Conservation (phyloP, 2,113 vertebrate genomes). For the Oreochromis aureus region DNA sequence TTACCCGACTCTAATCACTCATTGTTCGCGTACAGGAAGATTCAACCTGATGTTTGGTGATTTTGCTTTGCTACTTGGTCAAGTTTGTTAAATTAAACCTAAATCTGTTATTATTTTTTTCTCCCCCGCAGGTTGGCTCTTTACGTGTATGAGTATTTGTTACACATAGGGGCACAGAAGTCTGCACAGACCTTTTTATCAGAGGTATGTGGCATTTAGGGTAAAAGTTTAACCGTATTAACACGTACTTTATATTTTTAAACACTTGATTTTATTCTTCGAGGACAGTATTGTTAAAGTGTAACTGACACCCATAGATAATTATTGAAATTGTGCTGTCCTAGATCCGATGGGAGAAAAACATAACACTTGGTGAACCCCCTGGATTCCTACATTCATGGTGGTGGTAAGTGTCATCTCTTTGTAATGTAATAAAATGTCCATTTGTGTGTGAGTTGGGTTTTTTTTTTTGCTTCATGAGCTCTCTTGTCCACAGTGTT, state of each 20-base stretch:
- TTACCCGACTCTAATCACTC: conserved; percentile 33
- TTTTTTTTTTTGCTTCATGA: conserved; percentile 1
- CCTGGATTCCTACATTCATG: conserved; percentile 94
- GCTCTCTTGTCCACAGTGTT: conserved; percentile 76
- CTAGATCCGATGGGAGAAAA: conserved; percentile 97
- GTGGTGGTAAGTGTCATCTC: conserved; percentile 87
- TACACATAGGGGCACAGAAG: conserved; percentile 96
- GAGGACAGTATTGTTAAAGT: neutral
- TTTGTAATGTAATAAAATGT: neutral
- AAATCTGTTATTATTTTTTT: neutral
- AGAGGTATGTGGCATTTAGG: conserved; percentile 76
- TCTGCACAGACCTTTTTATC: conserved; percentile 98
- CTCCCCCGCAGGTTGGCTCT: conserved; percentile 81
- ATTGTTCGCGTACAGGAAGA: neutral
- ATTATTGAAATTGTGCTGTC: conserved; percentile 3
- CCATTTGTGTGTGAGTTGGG: conserved; percentile 5
- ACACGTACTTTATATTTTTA: neutral
- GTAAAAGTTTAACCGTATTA: neutral
- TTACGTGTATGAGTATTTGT: conserved; percentile 96
- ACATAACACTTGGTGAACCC: conserved; percentile 92
- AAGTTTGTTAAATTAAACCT: neutral
- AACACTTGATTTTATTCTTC: neutral
- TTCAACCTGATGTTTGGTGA: neutral
- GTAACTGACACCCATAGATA: neutral
- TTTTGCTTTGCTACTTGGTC: neutral